A percentile compares a stretch with the other conserved stretches of the same genome.
These are phyloP conservation scores for Smithornis capensis DNA, from an alignment of 2,113 vertebrate genomes.

Conservation along the genomic window DNA sequence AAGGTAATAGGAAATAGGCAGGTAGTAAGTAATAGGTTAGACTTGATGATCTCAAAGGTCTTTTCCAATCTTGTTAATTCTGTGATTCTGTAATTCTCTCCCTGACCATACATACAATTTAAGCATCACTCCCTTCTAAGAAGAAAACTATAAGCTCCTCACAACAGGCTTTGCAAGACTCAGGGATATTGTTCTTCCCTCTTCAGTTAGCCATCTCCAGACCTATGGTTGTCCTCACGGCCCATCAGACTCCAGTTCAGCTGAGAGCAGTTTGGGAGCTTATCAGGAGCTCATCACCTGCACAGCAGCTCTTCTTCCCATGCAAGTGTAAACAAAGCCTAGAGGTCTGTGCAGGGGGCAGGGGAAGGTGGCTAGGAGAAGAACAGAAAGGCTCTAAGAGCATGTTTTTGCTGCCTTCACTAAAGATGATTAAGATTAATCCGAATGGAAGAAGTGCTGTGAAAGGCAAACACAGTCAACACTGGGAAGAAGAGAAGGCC, in stretches of 20 bases:
- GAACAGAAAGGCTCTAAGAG: background rate
- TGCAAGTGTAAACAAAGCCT: fast-evolving
- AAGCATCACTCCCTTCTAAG: background rate
- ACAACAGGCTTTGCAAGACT: background rate
- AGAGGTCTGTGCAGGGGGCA: background rate
- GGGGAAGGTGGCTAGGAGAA: background rate
- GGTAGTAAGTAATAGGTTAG: no score
- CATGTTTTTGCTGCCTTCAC: background rate
- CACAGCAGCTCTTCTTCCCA: background rate
- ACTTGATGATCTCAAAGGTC: no score
- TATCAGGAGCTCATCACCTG: background rate
- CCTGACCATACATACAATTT: no score
- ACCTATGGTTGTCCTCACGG: background rate
- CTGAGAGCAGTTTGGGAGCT: background rate
- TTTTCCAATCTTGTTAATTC: no score
- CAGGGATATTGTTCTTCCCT: background rate
- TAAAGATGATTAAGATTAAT: background rate
- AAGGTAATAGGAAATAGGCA: no score
- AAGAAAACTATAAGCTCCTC: background rate
- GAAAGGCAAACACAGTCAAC: background rate
- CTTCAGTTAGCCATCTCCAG: background rate
- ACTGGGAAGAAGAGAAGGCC: background rate
- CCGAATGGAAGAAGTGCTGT: background rate
- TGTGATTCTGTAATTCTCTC: no score
- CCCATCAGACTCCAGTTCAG: background rate